phyloP scores from a whole-genome alignment of 2,113 vertebrate genomes.

The Delphinus delphis region DNA sequence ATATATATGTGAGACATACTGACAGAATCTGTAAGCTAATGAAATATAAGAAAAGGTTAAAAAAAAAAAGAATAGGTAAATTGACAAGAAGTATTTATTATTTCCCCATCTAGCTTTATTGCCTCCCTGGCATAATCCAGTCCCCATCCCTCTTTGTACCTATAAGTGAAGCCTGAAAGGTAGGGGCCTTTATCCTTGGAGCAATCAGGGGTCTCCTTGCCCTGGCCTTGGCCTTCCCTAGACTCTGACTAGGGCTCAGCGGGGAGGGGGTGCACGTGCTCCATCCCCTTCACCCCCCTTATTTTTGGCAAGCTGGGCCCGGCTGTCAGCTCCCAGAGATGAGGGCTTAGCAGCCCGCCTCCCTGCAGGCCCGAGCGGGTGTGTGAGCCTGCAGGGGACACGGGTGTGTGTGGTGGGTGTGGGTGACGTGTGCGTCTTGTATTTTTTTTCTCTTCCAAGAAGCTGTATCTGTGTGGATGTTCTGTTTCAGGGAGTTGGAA shows the following conservation, averaged over 20 bases:
- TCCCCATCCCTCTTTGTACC: constrained; percentile 68
- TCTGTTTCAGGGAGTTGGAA: constrained; percentile 35
- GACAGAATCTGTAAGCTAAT: constrained; percentile 92
- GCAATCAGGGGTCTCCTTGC: background rate
- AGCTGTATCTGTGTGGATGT: background rate
- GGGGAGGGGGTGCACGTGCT: background rate
- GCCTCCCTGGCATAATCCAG: constrained; percentile 81
- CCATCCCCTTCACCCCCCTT: too few relatives aligned
- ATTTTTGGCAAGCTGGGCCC: background rate
- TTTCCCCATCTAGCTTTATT: constrained; percentile 87
- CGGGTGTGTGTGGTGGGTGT: background rate
- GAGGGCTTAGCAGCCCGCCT: background rate
- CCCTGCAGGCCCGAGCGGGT: rapidly evolving
- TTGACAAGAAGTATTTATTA: constrained; percentile 95
- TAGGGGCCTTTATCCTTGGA: background rate
- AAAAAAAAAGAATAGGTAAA: constrained; percentile 83
- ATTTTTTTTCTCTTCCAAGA: constrained; percentile 25
- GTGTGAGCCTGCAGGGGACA: background rate
- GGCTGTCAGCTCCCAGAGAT: background rate
- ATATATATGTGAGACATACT: constrained; percentile 86
- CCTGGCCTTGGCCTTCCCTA: background rate
- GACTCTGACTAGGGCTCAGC: background rate
- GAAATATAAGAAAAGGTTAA: constrained; percentile 85
- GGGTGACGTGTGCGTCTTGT: background rate
- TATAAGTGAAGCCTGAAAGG: constrained; percentile 71